Percentiles rank a stretch among this genome's conserved stretches.
Conservation (phyloP, 2,888 invertebrate species). For the Gonocerus acuteangulatus region DNA sequence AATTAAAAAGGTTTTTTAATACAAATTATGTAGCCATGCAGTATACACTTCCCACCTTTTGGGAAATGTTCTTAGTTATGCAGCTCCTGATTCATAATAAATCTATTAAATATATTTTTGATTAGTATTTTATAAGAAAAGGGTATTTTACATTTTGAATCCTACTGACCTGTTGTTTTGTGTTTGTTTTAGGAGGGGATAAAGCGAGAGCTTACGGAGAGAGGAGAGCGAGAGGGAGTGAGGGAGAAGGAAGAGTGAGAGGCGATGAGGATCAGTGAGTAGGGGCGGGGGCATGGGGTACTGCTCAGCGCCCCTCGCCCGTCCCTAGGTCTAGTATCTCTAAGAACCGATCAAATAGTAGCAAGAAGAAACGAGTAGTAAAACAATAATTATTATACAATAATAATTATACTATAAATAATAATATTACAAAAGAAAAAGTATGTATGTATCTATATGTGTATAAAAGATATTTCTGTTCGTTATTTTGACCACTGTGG, state of each 20-base stretch:
- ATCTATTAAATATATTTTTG: too few species aligned
- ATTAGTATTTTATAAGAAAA: too few species aligned
- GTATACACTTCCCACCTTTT: too few species aligned
- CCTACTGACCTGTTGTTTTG: too few species aligned
- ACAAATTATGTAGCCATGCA: too few species aligned
- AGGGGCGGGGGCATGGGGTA: slow-evolving; percentile 2
- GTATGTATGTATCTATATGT: slow-evolving; percentile 12
- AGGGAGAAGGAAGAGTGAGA: background rate
- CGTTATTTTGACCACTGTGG: slow-evolving; percentile 15
- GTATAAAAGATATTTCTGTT: slow-evolving; percentile 15
- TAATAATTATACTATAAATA: slow-evolving; percentile 1
- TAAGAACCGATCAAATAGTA: background rate
- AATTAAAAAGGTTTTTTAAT: too few species aligned
- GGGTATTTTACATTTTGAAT: too few species aligned
- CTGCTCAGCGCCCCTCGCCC: slow-evolving; percentile 9
- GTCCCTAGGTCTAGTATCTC: slow-evolving; percentile 5
- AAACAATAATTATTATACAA: background rate
- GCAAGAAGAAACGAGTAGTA: background rate
- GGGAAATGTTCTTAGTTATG: too few species aligned
- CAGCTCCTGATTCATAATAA: too few species aligned
- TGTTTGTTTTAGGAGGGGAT: too few species aligned
- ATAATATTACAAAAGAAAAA: slow-evolving; percentile 10
- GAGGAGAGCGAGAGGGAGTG: too few species aligned
- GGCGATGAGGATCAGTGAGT: slow-evolving; percentile 17
- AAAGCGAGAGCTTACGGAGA: too few species aligned